Evolutionary conservation across 2,797 vertebrate species (phyloP), one percentile per base, ranked within the genome.

Genomic region (Etheostoma nigrum): DNA sequence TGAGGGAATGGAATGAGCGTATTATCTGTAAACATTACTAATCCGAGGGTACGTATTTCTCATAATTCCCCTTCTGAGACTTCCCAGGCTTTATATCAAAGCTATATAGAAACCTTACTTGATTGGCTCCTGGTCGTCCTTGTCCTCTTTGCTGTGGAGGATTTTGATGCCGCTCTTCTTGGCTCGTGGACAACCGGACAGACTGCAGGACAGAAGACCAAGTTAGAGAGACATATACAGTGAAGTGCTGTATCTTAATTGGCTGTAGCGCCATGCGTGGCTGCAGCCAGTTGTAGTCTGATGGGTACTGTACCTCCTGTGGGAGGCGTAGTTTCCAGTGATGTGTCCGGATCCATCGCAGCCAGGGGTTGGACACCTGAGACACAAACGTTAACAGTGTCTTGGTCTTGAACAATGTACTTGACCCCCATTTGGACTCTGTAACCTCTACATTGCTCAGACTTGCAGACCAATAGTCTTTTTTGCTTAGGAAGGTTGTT

Each of bases 321-420:
- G 98, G 83, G 98, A 99, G 87, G 98, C 98, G 40, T 99, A 99
- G 95, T 99, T 99, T 92, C 98, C 98, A 0, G 98, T 99, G 92
- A 99, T 99, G 91, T 99, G 98, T 82, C 98, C 98, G 14, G 98
- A 99, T 81, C 98, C 98, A 63, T 99, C 98, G 67, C 98, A 99
- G 66, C 98, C 97, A 11, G 97, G 97, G 1, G 98, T 99, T 36
- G 98, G 98, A 94, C 98, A 99, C 94, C 98, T 99, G 83, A 83
- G 36, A 54, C 6, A 54, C 14, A 49, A 40, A 83, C 19, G 57
- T 63, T 57, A 45, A 54, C 52, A n/a, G 23, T 2, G 13, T 4
- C 25, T 44, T 19, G 49, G 6, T 40, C 6, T 40, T 40, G 30
- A 1, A 47, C 14, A 19, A 11, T 3, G 7, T 6, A 21, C 33